phyloP scores from a whole-genome alignment of 2,797 vertebrate species.

The Rhabdophis nuchalis region DNA sequence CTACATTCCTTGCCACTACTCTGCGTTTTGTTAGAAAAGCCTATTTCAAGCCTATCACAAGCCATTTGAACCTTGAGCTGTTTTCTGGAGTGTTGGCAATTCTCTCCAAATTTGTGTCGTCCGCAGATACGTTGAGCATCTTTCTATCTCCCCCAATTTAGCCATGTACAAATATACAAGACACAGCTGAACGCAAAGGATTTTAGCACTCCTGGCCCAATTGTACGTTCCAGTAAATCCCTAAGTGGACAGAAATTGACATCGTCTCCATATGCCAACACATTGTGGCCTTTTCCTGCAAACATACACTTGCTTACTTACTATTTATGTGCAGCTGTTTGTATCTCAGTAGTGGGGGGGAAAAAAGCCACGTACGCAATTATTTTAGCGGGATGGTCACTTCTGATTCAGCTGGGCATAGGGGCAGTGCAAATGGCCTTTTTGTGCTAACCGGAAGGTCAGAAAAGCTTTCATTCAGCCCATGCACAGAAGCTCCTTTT shows the following conservation, averaged over 20 bases:
- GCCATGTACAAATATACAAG: not conserved
- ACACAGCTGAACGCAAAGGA: not conserved
- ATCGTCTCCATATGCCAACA: not conserved
- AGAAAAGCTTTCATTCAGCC: not conserved
- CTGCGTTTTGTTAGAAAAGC: not conserved
- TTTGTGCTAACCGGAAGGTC: not conserved
- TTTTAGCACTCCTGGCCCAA: not conserved
- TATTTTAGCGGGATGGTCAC: not conserved
- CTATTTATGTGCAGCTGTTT: not conserved
- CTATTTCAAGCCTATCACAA: not conserved
- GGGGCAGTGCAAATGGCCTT: not conserved
- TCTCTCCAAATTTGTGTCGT: not conserved
- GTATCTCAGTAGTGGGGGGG: not conserved
- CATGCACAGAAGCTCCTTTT: not conserved
- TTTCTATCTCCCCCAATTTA: not conserved
- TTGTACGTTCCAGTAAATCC: not conserved
- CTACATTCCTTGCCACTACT: not conserved
- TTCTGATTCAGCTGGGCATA: not conserved
- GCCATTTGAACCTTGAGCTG: not conserved
- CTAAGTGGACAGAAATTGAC: not conserved
- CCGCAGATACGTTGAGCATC: not conserved
- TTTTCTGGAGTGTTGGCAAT: not conserved
- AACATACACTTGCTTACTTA: not conserved
- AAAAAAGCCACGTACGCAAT: not conserved
- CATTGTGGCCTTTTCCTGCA: not conserved